A percentile compares a stretch with the other conserved stretches of the same genome.
Conservation (phyloP, 2,888 invertebrate species). For the Salpingus planirostris region DNA sequence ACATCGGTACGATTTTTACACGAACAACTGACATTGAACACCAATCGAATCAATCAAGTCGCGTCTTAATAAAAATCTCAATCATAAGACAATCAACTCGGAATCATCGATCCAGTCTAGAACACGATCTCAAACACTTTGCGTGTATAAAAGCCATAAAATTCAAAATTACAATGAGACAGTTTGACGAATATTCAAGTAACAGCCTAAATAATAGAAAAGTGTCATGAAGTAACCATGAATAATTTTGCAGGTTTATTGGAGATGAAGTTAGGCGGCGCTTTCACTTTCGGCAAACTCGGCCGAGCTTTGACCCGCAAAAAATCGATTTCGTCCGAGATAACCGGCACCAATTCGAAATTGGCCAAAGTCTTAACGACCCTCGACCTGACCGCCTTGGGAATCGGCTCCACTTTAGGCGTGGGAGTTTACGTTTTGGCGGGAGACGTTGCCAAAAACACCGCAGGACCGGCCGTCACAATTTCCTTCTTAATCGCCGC, state of each 20-base stretch:
- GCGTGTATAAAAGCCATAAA: no score
- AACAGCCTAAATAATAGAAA: conserved; percentile 1
- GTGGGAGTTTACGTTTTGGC: conserved; percentile 88
- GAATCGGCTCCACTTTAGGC: conserved; percentile 75
- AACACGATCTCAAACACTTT: no score
- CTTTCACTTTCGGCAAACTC: conserved; percentile 26
- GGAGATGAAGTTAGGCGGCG: conserved; percentile 12
- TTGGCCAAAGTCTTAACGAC: conserved; percentile 68
- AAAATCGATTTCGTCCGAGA: conserved; percentile 39
- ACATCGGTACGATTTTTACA: no score
- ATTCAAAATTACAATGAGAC: conserved; percentile 2
- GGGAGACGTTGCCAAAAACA: conserved; percentile 70
- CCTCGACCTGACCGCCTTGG: conserved; percentile 75
- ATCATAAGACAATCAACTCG: no score
- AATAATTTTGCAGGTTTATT: conserved; percentile 9
- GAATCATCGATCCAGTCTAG: no score
- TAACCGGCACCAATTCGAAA: conserved; percentile 41
- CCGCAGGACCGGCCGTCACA: conserved; percentile 79
- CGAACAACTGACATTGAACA: no score
- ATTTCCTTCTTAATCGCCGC: conserved; percentile 85
- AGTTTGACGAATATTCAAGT: no score
- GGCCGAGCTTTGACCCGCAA: conserved; percentile 35
- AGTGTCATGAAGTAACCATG: conserved; percentile 6
- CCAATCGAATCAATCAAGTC: no score
- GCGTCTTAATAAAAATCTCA: no score